phyloP scores from a whole-genome alignment of 2,888 invertebrate species.

The Abrostola triplasia region DNA sequence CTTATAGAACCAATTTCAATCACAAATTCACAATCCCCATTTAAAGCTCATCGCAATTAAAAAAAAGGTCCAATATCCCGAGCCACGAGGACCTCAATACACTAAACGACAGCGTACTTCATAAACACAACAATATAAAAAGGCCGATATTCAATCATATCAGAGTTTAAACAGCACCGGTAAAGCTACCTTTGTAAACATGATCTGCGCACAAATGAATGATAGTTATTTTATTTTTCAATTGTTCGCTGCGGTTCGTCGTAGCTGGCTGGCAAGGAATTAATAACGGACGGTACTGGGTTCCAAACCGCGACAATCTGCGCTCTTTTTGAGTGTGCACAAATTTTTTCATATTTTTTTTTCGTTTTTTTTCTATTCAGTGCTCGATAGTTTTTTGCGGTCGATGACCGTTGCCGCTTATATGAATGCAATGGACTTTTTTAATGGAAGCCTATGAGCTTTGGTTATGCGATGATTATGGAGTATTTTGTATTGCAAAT shows the following conservation, averaged over 20 bases:
- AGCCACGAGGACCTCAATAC: conserved; percentile 13
- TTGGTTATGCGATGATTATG: conserved; percentile 44
- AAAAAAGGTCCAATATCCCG: conserved; percentile 8
- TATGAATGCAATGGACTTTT: conserved; percentile 66
- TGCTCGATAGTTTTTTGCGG: conserved; percentile 86
- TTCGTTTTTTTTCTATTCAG: conserved; percentile 78
- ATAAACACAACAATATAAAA: conserved; percentile 17
- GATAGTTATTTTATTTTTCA: conserved; percentile 87
- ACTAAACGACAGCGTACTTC: conserved; percentile 7
- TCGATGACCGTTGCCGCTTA: conserved; percentile 77
- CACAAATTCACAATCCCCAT: background rate
- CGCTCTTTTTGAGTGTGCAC: conserved; percentile 79
- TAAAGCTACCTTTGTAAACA: conserved; percentile 78
- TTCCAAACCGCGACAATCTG: conserved; percentile 83
- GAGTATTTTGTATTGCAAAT: background rate
- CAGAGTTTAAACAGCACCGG: conserved; percentile 39
- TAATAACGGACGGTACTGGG: conserved; percentile 79
- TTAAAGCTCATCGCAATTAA: background rate
- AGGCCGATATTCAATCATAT: conserved; percentile 13
- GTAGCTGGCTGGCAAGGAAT: conserved; percentile 81
- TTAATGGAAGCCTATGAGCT: conserved; percentile 61
- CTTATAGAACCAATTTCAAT: no score
- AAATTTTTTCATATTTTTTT: conserved; percentile 67
- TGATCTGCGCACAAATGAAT: conserved; percentile 80
- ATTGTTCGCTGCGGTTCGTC: conserved; percentile 80